phyloP scores from a whole-genome alignment of 2,888 invertebrate genomes.

The Stegana nigrithorax region DNA sequence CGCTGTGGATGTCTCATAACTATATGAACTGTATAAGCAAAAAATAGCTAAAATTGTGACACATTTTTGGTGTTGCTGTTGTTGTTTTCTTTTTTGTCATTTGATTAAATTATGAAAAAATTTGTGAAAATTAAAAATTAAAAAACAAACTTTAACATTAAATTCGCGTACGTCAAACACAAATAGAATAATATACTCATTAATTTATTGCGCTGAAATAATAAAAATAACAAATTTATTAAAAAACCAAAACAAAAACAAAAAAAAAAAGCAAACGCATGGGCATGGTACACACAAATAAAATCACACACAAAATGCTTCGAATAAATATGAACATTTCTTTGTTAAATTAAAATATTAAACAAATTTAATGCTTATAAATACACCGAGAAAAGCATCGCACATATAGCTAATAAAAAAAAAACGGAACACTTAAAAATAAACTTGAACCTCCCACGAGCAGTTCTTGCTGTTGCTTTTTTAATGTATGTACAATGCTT shows the following conservation, averaged over 20 bases:
- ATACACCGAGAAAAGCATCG: neutral
- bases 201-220: conserved; percentile 11
- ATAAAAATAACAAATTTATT: neutral
- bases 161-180: conserved; percentile 7
- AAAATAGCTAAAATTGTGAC: too few relatives aligned
- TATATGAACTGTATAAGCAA: too few relatives aligned
- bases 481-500: conserved; percentile 28
- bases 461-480: conserved; percentile 32
- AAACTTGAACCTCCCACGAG: conserved; percentile 51
- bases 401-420: conserved; percentile 10
- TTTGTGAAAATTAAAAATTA: conserved; percentile 2
- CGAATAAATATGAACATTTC: conserved; percentile 8
- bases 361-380: conserved; percentile 13
- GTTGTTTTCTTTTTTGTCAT: too few relatives aligned
- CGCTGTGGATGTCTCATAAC: too few relatives aligned
- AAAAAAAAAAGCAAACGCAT: neutral
- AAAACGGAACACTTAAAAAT: conserved; percentile 39
- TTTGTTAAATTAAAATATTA: conserved; percentile 22
- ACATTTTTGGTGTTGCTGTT: too few relatives aligned
- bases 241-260: neutral
- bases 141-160: conserved; percentile 2
- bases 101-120: too few relatives aligned
- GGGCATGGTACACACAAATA: neutral
- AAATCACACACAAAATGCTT: conserved; percentile 4
- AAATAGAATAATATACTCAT: conserved; percentile 7